Evolutionary conservation across 1,140 invertebrate species (phyloP), one percentile per base, ranked within the genome.

Genomic region (Aphelinus certus): DNA sequence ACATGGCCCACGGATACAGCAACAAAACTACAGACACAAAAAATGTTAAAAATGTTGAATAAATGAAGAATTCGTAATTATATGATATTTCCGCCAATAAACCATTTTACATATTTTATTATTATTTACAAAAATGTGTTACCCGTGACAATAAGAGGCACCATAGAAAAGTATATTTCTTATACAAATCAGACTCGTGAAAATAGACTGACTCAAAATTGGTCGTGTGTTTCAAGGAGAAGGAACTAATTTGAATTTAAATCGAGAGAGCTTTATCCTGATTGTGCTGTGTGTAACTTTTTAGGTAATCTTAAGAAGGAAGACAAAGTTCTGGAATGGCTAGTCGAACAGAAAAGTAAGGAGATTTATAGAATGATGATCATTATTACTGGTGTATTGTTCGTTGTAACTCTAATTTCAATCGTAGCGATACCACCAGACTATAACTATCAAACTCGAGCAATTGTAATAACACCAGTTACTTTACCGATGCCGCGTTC

Each of bases 251-350:
- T 49, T 49, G 61, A 64, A 72, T 47, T 3, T 9, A 7, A 57
- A 65, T 42, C 46, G 2, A 10, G 45, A 47, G 42, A 60, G n/a
- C 51, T 71, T 66, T 49, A 74, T 63, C 66, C 56, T 73, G 55
- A 77, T 79, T 77, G 9, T 75, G 56, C 56, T 69, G 45, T 73
- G 61, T 78, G 55, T 71, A 77, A 85, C 83, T 89, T 92, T 93
- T 93, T 92, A 97, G 96, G 96, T 90, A 94, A 97, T 92, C 93
- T 97, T 90, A 95, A 93, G 90, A 95, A 97, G 85, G 96, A 97
- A 92, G 94, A 96, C 88, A 95, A 94, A 91, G 96, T 97, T 89
- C 93, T 97, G 90, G 93, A 95, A 90, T 97, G 95, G 95, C 93
- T 96, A 90, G 91, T 96, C 90, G 93, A 96, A 90, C 95, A 96